Conservation (phyloP, 2,797 vertebrate genomes). For the Spheniscus humboldti region DNA sequence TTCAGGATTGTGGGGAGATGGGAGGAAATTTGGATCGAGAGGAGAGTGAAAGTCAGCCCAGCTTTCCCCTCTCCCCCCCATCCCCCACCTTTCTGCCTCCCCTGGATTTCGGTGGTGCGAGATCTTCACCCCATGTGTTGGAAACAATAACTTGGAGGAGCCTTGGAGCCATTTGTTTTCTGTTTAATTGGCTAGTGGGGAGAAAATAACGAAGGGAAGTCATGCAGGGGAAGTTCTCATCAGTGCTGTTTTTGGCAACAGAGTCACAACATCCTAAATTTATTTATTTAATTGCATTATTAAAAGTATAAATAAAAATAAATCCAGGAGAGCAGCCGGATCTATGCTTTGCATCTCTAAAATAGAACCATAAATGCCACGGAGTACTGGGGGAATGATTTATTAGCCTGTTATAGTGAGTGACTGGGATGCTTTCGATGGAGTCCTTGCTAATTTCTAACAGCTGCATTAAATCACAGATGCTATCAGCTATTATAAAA, state of each 20-base stretch:
- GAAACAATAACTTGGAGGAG: not conserved
- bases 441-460: constrained; percentile 76
- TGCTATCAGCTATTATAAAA: constrained; percentile 74
- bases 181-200: constrained; percentile 43
- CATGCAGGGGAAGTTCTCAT: constrained; percentile 31
- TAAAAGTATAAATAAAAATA: constrained; percentile 73
- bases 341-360: constrained; percentile 65
- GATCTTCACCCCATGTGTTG: not conserved
- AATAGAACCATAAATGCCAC: constrained; percentile 74
- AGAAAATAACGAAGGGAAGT: constrained; percentile 53
- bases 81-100: not conserved
- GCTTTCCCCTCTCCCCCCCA: not conserved
- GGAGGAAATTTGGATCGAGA: not conserved
- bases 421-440: constrained; percentile 75
- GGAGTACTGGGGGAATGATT: constrained; percentile 69
- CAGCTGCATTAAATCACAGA: constrained; percentile 78
- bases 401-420: constrained; percentile 77
- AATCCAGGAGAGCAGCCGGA: constrained; percentile 57
- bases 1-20: not conserved
- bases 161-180: constrained; percentile 9
- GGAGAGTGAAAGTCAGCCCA: not conserved
- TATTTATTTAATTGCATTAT: constrained; percentile 70
- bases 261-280: constrained; percentile 45
- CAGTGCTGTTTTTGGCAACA: constrained; percentile 55
- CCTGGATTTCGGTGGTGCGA: not conserved